These are phyloP conservation scores for Neofelis nebulosa DNA, from an alignment of 2,113 vertebrate species.

Conservation along the genomic window DNA sequence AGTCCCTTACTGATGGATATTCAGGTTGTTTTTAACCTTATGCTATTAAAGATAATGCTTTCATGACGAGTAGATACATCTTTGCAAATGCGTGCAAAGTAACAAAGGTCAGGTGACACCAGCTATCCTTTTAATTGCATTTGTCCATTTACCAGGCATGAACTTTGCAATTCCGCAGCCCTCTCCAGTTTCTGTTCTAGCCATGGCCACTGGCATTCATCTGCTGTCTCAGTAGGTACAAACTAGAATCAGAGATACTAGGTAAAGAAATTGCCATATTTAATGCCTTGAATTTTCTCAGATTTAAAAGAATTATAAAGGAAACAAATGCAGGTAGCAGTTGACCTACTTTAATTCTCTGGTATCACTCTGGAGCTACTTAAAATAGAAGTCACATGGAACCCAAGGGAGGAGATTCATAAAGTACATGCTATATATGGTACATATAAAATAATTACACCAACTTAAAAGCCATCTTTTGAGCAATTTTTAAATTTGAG, in stretches of 20 bases:
- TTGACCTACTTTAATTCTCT: slow-evolving; percentile 32
- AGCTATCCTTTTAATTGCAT: background rate
- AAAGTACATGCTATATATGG: background rate
- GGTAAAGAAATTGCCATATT: background rate
- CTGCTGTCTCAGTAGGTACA: background rate
- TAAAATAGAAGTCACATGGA: background rate
- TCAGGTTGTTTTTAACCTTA: background rate
- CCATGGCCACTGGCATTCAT: background rate
- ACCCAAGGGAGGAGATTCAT: background rate
- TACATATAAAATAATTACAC: background rate
- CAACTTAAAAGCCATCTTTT: slow-evolving; percentile 11
- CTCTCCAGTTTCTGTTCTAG: background rate
- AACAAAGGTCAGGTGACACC: background rate
- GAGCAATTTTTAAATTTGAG: background rate
- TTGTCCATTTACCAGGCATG: background rate
- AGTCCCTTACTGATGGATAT: background rate
- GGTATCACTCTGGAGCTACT: background rate
- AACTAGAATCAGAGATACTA: background rate
- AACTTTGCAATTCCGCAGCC: background rate
- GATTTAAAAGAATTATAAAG: slow-evolving; percentile 3
- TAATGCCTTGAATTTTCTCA: slow-evolving; percentile 16
- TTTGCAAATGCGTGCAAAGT: background rate
- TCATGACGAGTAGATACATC: background rate
- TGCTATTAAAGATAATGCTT: background rate
- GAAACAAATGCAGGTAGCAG: background rate